These are phyloP conservation scores for Anser cygnoides DNA, from an alignment of 2,113 vertebrate species.

Conservation along the genomic window DNA sequence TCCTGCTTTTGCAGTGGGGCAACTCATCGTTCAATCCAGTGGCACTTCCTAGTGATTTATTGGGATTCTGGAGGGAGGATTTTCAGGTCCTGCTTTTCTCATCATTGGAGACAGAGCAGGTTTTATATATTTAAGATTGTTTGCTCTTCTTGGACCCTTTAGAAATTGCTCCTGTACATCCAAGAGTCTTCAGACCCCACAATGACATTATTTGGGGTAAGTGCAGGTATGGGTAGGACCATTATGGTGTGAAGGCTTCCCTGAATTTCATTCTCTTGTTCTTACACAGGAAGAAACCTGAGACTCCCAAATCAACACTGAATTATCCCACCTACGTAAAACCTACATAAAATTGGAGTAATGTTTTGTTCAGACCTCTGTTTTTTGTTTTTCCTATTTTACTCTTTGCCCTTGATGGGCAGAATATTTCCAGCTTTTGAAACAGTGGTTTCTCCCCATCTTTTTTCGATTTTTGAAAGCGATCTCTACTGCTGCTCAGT, in stretches of 20 bases:
- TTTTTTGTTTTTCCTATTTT: not conserved
- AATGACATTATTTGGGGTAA: accelerated
- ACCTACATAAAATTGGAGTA: accelerated
- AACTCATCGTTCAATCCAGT: not conserved
- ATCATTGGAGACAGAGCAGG: not conserved
- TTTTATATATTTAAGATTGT: not conserved
- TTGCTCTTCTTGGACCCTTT: not conserved
- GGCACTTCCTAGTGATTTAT: not conserved
- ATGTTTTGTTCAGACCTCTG: not conserved
- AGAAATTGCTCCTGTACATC: not conserved
- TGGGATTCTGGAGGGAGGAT: not conserved
- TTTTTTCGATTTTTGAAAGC: not conserved
- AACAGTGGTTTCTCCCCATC: not conserved
- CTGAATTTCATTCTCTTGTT: not conserved
- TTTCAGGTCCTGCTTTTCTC: not conserved
- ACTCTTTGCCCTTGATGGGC: not conserved
- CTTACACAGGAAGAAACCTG: not conserved
- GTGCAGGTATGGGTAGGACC: not conserved
- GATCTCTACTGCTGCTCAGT: not conserved
- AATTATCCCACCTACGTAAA: not conserved
- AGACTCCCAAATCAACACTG: not conserved
- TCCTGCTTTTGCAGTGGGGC: not conserved
- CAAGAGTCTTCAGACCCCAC: not conserved
- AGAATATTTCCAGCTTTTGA: not conserved
- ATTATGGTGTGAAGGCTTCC: accelerated